phyloP scores from a whole-genome alignment of 2,797 vertebrate species.

The Enteromius treurensis region DNA sequence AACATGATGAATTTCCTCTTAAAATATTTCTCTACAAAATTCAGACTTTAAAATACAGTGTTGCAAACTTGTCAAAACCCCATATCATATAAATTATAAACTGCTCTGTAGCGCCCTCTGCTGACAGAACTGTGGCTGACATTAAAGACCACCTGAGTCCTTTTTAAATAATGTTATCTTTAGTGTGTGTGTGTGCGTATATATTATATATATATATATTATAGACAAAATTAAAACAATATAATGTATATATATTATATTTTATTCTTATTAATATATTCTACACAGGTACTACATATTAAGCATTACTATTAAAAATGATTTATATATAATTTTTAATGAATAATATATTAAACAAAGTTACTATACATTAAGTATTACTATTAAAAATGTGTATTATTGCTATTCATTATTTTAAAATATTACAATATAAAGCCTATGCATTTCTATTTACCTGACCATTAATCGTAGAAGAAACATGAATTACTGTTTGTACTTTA shows the following conservation, averaged over 20 bases:
- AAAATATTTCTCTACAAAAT: background rate
- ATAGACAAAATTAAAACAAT: too few species aligned
- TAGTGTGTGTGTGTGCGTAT: too few species aligned
- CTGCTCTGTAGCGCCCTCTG: constrained; percentile 1
- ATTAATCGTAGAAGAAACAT: background rate
- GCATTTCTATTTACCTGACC: background rate
- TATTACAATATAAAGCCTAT: too few species aligned
- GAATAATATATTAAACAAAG: background rate
- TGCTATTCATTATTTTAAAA: too few species aligned
- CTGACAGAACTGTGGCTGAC: background rate
- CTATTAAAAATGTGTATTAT: too few species aligned
- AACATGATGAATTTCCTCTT: background rate
- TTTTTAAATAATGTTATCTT: background rate
- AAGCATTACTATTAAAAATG: too few species aligned
- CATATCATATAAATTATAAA: background rate
- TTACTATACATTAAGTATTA: background rate
- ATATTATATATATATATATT: too few species aligned
- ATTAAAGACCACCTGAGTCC: background rate
- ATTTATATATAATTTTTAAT: background rate
- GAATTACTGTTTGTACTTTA: background rate
- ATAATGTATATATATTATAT: too few species aligned
- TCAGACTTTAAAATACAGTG: background rate
- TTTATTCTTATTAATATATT: too few species aligned
- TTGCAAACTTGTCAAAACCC: background rate
- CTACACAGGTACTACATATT: too few species aligned